Percentiles rank a stretch among this genome's conserved stretches.
These are phyloP conservation scores for Mnemiopsis leidyi DNA, from an alignment of 37 sponge, comb jelly and placozoan genomes.

Conservation along the genomic window DNA sequence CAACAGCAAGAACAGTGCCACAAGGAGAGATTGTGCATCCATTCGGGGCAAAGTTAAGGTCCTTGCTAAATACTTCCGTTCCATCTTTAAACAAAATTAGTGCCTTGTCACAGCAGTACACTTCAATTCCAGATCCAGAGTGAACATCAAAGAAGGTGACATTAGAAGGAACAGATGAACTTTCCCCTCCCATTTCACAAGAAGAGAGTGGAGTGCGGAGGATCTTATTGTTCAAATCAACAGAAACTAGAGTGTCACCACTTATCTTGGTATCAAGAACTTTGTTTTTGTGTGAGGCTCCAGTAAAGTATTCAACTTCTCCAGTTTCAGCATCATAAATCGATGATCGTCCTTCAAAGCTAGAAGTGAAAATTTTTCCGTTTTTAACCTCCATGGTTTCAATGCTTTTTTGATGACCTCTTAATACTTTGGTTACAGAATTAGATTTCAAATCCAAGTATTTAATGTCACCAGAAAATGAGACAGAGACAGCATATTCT, in stretches of 20 bases:
- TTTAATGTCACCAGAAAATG: slow-evolving; percentile 89
- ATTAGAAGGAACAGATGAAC: slow-evolving; percentile 15
- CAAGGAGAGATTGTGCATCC: slow-evolving; percentile 33
- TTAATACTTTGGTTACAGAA: background rate
- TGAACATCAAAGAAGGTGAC: background rate
- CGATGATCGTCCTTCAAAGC: slow-evolving; percentile 71
- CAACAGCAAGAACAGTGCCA: slow-evolving; percentile 55
- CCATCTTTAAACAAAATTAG: background rate
- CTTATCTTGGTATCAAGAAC: background rate
- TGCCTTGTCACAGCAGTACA: slow-evolving; percentile 15
- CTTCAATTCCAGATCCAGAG: slow-evolving; percentile 28
- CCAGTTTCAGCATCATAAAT: slow-evolving; percentile 53
- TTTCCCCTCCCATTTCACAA: background rate
- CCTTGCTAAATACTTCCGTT: background rate
- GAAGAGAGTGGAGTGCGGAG: slow-evolving; percentile 9
- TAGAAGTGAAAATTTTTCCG: slow-evolving; percentile 75
- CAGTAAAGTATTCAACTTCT: background rate
- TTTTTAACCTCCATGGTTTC: slow-evolving; percentile 68
- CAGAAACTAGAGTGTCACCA: slow-evolving; percentile 34
- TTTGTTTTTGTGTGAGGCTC: slow-evolving; percentile 7
- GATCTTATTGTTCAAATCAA: slow-evolving; percentile 8
- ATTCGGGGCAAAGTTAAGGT: background rate
- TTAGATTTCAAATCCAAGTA: slow-evolving; percentile 75
- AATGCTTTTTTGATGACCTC: slow-evolving; percentile 89
- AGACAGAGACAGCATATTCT: slow-evolving; percentile 82